Conservation (phyloP, 2,888 invertebrate species). For the Caenorhabditis doughertyi region DNA sequence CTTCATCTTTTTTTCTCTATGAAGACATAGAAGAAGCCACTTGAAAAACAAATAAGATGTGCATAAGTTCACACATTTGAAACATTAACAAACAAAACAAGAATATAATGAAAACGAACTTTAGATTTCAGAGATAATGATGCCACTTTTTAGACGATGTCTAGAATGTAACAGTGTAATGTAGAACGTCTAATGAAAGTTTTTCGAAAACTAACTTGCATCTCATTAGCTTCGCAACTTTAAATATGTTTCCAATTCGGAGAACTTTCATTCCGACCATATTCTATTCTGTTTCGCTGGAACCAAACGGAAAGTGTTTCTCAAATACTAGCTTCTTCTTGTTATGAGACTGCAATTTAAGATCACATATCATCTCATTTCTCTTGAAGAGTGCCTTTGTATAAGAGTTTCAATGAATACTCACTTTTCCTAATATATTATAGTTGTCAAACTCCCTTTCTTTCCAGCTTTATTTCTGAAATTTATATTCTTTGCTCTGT, state of each 20-base stretch:
- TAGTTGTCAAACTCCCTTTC: neutral
- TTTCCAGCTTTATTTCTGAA: neutral
- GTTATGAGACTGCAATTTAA: too few species aligned
- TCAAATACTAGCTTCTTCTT: too few species aligned
- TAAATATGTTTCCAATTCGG: too few species aligned
- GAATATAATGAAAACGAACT: neutral
- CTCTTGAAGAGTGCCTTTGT: too few species aligned
- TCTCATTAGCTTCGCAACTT: neutral
- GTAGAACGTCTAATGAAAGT: neutral
- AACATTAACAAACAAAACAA: conserved; percentile 23
- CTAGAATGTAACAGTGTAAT: neutral
- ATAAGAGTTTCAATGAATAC: too few species aligned
- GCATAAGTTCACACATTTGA: conserved; percentile 32
- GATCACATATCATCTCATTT: too few species aligned
- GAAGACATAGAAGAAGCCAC: conserved; percentile 19
- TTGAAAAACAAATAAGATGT: conserved; percentile 39
- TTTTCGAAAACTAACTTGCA: neutral
- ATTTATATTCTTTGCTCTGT: conserved; percentile 24
- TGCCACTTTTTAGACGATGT: neutral
- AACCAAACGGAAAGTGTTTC: too few species aligned
- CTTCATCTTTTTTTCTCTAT: conserved; percentile 27
- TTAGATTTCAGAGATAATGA: conserved; percentile 15
- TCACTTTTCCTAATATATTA: too few species aligned
- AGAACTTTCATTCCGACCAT: too few species aligned
- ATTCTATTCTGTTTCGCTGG: too few species aligned